Percentiles rank a stretch among this genome's conserved stretches.
These are phyloP conservation scores for Yponomeuta sedellus DNA, from an alignment of 2,888 invertebrate species.

Conservation along the genomic window DNA sequence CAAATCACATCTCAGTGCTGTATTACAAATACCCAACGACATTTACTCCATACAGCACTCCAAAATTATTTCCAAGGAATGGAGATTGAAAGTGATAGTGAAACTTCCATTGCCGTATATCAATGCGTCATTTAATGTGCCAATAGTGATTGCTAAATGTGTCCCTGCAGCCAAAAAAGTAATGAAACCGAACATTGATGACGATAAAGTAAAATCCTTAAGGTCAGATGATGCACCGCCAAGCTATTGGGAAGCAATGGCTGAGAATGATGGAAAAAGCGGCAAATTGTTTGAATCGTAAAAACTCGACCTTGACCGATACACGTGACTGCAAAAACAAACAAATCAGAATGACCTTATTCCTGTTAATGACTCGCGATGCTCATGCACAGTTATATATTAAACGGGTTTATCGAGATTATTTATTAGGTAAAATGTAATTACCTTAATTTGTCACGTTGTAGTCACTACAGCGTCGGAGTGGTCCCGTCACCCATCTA, in stretches of 20 bases:
- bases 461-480: too few relatives aligned
- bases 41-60: constrained; percentile 31
- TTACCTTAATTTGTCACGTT: too few relatives aligned
- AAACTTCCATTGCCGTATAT: constrained; percentile 29
- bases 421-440: too few relatives aligned
- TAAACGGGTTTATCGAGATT: too few relatives aligned
- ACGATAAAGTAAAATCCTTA: background rate
- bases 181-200: background rate
- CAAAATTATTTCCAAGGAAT: constrained; percentile 27
- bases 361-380: too few relatives aligned
- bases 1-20: background rate
- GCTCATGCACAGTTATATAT: too few relatives aligned
- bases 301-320: background rate
- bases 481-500: too few relatives aligned
- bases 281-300: background rate
- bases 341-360: too few relatives aligned
- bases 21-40: constrained; percentile 3
- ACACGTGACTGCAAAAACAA: too few relatives aligned
- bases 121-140: constrained; percentile 27
- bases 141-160: constrained; percentile 23
- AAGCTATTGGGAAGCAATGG: constrained; percentile 12
- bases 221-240: constrained; percentile 7
- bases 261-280: background rate
- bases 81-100: constrained; percentile 27
- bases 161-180: background rate